Evolutionary conservation across 2,888 invertebrate genomes (phyloP).

Genomic region (Neoascia interrupta): DNA sequence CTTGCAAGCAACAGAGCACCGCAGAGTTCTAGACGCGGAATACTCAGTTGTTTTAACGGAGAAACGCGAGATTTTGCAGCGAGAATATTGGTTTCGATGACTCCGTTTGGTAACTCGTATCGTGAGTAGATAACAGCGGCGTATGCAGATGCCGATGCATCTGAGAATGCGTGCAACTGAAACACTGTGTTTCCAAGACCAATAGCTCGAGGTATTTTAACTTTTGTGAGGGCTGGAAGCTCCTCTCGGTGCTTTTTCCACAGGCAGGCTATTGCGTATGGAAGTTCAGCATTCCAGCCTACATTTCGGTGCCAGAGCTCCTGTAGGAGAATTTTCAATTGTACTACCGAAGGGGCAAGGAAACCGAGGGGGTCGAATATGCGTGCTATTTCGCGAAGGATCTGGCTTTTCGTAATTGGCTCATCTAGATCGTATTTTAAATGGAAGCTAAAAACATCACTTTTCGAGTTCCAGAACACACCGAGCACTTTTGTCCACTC

Average conservation of each 20-base stretch:
- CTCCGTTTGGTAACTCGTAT: neutral
- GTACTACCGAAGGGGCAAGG: constrained; percentile 50
- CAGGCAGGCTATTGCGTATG: constrained; percentile 9
- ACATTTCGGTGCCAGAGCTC: constrained; percentile 55
- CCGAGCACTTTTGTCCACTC: constrained; percentile 48
- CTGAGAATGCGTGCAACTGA: constrained; percentile 32
- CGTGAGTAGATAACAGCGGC: constrained; percentile 2
- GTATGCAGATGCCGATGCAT: constrained; percentile 25
- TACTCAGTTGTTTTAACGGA: constrained; percentile 19
- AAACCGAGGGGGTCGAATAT: constrained; percentile 62
- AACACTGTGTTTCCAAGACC: neutral
- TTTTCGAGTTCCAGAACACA: constrained; percentile 47
- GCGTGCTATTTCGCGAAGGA: constrained; percentile 6
- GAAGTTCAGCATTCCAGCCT: constrained; percentile 48
- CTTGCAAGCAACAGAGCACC: constrained; percentile 29
- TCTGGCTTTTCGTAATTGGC: constrained; percentile 8
- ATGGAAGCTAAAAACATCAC: constrained; percentile 34
- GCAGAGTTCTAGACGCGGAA: constrained; percentile 45
- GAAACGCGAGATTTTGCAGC: constrained; percentile 28
- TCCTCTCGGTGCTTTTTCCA: constrained; percentile 32
- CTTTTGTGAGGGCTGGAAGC: constrained; percentile 2
- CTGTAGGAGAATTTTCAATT: constrained; percentile 59
- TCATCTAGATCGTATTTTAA: neutral
- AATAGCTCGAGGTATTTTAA: constrained; percentile 22
- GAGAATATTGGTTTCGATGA: neutral